Base-by-base conservation (phyloP, 2,888 invertebrate species). In the Branchipolynoe longqiensis region DNA sequence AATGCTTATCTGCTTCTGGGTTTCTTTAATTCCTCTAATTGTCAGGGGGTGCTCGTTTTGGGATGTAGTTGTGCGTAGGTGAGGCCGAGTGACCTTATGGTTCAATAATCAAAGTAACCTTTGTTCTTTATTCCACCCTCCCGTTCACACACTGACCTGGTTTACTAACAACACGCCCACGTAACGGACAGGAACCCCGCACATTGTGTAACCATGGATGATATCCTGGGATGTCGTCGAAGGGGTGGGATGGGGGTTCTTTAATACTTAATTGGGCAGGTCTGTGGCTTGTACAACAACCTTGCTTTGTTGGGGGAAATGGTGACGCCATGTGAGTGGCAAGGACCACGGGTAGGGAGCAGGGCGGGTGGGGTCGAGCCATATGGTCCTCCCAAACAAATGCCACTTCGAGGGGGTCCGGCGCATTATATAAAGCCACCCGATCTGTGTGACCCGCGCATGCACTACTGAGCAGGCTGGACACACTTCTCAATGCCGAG, bases 1-100 rank as follows among this genome's bases (percentile, higher is more conserved):
- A 1, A 31, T 54, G 28, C 28, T 78, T 78, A 78, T 40, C 41
- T 28, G 31, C n/a, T 25, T 28, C 22, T 31, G 54, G n/a, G 48
- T 78, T 78, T 78, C 78, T 78, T 78, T 78, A 78, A 78, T 78
- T 78, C 78, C 18, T 78, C 22, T 78, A 78, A 78, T 78, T 78
- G 78, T 69, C n/a, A 31, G 62, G 31, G 14, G 62, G 62, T 25
- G 18, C 28, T 2, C 31, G 62, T 62, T 18, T 62, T 18, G 22
- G 62, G 22, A 62, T 28, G 25, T 22, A n/a, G 2, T 56, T 22
- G 2, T 2, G 56, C 25, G 56, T 56, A 56, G 1, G 18, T 22
- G 56, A 25, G 56, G 3, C 25, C 3, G 22, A 56, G 56, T 3
- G n/a, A n/a, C n/a, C n/a, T n/a, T n/a, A n/a, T n/a, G n/a, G n/a